Evolutionary conservation across 2,888 invertebrate genomes (phyloP), one percentile per base, ranked within the genome.

Genomic region (Caenorhabditis sp.): DNA sequence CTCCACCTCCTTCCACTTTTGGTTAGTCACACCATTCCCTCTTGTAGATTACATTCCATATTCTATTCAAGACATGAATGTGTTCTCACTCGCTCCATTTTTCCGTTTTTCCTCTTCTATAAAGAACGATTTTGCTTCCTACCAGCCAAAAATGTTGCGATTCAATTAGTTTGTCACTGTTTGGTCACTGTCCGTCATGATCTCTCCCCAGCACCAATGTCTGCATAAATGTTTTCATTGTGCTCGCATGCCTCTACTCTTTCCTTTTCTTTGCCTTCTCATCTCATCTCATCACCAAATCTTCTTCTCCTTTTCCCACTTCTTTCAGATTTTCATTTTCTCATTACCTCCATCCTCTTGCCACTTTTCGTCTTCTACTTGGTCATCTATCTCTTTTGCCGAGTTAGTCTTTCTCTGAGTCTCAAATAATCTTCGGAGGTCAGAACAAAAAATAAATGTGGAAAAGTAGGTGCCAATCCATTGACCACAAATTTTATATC

Each of bases 241-340:
- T 40, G 40, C 40, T 40, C 40, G n/a, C n/a, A n/a, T n/a, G n/a
- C 9, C 32, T 32, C 9, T 9, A 32, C 32, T 32, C 32, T 32
- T 32, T 32, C 32, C 32, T 4, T 32, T 47, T 51, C 60, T 51
- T 58, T 51, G 60, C 60, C 65, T 58, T 50, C 37, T 51, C 65
- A 56, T 40, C 65, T 62, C 72, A 40, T 58, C 18, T 35, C 22
- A 35, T 35, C 58, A 26, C 64, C 58, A 58, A 47, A 51, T 58
- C 50, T 67, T 67, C 61, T 44, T 4, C 60, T 51, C n/a, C n/a
- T 47, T 55, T 72, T 56, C 61, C 60, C 26, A 20, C 40, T 60
- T 40, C 40, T 47, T 61, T 47, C 44, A 47, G 61, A 61, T 61
- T 61, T 76, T 76, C 76, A 76, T 76, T 76, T 76, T 76, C 76